These are phyloP conservation scores for Scortum barcoo DNA, from an alignment of 2,113 vertebrate genomes.

Conservation along the genomic window DNA sequence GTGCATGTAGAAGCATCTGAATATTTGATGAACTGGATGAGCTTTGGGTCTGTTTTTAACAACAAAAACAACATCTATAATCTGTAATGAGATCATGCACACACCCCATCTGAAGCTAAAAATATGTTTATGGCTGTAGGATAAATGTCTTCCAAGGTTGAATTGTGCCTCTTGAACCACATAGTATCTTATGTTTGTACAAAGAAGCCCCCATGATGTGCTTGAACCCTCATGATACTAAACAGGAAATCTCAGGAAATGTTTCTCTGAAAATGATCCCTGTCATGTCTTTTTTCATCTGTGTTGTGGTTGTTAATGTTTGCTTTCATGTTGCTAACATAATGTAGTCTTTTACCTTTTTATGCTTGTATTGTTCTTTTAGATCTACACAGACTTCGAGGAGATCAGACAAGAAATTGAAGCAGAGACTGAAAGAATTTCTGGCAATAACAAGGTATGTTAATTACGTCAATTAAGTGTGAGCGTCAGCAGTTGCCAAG, in stretches of 20 bases:
- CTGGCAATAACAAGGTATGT: constrained; percentile 96
- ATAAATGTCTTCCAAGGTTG: constrained; percentile 26
- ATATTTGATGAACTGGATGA: constrained; percentile 1
- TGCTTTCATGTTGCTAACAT: not conserved
- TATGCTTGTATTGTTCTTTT: constrained; percentile 45
- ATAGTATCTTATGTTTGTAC: constrained; percentile 10
- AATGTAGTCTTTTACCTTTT: not conserved
- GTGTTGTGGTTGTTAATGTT: not conserved
- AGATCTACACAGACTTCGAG: constrained; percentile 96
- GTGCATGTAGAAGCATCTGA: not conserved
- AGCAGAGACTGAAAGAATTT: constrained; percentile 95
- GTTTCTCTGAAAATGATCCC: constrained; percentile 4
- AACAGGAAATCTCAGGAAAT: constrained; percentile 4
- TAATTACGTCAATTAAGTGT: not conserved
- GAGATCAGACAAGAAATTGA: constrained; percentile 98
- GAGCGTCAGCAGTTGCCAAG: not conserved
- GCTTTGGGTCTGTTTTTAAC: not conserved
- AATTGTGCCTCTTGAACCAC: not conserved
- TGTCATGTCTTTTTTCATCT: not conserved
- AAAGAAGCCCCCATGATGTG: constrained; percentile 24
- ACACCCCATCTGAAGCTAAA: constrained; percentile 34
- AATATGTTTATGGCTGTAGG: constrained; percentile 32
- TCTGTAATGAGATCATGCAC: constrained; percentile 19
- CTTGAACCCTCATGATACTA: constrained; percentile 4
- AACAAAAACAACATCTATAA: not conserved